Evolutionary conservation across 2,888 invertebrate species (phyloP), one percentile per base, ranked within the genome.

Genomic region (Acanthoscelides obtectus): DNA sequence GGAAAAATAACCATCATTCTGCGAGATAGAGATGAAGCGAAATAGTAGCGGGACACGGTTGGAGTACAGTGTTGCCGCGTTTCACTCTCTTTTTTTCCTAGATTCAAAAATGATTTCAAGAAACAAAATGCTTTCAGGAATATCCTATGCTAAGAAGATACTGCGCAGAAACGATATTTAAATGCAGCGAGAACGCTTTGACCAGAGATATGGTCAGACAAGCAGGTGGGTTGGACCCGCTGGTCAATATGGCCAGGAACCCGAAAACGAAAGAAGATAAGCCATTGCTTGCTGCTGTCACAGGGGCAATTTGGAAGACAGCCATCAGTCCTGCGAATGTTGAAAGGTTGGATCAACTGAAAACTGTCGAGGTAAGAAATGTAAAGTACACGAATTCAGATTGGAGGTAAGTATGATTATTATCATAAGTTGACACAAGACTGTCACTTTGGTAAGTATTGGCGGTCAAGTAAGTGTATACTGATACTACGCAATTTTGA

Each of bases 301-400:
- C 96, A 0, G 97, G 98, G 0, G 97, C 96, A 12, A 90, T 98
- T 75, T 98, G 97, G 97, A 97, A 97, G 87, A 96, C 96, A 81
- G 94, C 97, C 2, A 92, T 92, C 72, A 93, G 93, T 76, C 89
- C 92, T 0, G 92, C 92, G 72, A 97, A 96, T 83, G 94, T 96
- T 0, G 89, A 89, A 76, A 88, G 91, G 79, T 89, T 96, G 77
- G 94, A 97, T 81, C 88, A 88, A 71, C 87, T 94, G 22, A 90
- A 88, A 71, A 89, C 91, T 0, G 83, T 86, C 0, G 81, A 84
- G 74, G 84, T 84, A 78, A 20, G n/a, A n/a, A n/a, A n/a, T n/a
- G n/a, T n/a, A n/a, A n/a, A n/a, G n/a, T n/a, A n/a, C n/a, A n/a
- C n/a, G n/a, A n/a, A n/a, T n/a, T n/a, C n/a, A n/a, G n/a, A n/a